These are phyloP conservation scores for Cynopterus brachyotis DNA, from an alignment of 2,113 vertebrate genomes.

Conservation along the genomic window DNA sequence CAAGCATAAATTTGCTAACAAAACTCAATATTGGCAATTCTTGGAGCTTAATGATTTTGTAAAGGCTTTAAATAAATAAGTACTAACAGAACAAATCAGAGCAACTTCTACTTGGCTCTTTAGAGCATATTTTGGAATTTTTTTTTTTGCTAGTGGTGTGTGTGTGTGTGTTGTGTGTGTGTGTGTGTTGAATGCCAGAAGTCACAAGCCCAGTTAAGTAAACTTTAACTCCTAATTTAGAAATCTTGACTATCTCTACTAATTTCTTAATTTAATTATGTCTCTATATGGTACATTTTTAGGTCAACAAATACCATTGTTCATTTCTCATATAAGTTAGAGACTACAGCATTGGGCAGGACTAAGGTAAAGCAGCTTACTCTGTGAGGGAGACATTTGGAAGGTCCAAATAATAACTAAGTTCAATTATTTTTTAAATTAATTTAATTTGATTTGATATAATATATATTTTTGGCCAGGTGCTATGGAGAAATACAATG, in stretches of 20 bases:
- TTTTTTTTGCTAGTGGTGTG: not conserved
- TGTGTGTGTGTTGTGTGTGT: not conserved
- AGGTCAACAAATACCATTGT: not conserved
- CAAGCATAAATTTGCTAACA: not conserved
- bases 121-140: not conserved
- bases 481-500: not conserved
- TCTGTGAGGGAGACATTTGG: not conserved
- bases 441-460: not conserved
- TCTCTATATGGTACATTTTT: not conserved
- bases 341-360: not conserved
- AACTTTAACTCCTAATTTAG: not conserved
- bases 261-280: not conserved
- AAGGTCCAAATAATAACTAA: not conserved
- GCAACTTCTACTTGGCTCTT: not conserved
- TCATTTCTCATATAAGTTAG: not conserved
- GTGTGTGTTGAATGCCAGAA: not conserved
- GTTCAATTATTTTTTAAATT: not conserved
- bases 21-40: not conserved
- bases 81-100: not conserved
- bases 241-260: not conserved
- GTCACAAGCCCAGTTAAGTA: not conserved
- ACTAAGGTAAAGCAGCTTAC: not conserved
- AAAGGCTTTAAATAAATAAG: not conserved
- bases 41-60: not conserved
- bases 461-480: not conserved